Conservation (phyloP, 2,113 vertebrate species). For the Rhabdornis inornatus region DNA sequence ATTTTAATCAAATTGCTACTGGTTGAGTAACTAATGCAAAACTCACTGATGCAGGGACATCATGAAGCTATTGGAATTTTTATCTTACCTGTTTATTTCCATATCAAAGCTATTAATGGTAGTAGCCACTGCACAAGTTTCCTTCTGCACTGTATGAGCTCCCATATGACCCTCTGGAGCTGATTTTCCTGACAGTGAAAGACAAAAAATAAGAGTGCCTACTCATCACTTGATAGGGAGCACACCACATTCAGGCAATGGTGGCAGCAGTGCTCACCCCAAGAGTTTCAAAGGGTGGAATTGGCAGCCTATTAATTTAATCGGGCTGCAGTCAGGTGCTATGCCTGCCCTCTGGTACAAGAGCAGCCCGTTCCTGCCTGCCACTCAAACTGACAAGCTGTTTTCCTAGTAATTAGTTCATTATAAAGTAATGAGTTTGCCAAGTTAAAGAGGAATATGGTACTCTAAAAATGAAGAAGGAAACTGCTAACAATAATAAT, state of each 20-base stretch:
- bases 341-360: neutral
- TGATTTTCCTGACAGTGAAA: neutral
- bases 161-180: neutral
- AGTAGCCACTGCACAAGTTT: neutral
- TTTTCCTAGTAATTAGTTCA: neutral
- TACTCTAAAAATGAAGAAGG: neutral
- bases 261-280: neutral
- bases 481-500: neutral
- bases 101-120: neutral
- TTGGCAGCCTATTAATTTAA: neutral
- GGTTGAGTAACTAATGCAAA: neutral
- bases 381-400: neutral
- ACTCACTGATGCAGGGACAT: neutral
- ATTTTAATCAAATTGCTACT: neutral
- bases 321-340: neutral
- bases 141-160: neutral
- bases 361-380: neutral
- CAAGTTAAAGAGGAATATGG: neutral
- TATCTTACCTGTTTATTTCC: neutral
- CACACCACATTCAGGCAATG: neutral
- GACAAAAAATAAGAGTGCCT: neutral
- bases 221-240: neutral
- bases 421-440: neutral
- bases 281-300: neutral
- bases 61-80: neutral